Percentiles rank a stretch among this genome's conserved stretches.
phyloP scores from a whole-genome alignment of 1,140 invertebrate genomes.

The Cecropterus lyciades region DNA sequence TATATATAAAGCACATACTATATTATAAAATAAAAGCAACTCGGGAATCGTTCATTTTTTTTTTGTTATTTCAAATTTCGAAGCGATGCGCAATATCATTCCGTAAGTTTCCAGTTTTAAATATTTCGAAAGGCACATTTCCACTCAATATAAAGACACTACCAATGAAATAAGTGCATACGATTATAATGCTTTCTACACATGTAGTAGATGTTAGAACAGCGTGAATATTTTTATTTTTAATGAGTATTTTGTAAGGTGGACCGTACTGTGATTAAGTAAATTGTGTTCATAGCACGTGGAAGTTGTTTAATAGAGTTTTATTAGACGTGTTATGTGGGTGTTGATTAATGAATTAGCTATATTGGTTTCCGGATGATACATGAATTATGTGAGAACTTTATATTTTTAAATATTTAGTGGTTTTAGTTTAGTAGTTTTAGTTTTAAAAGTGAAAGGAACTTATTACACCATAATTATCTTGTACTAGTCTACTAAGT shows the following conservation, averaged over 20 bases:
- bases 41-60: too few relatives aligned
- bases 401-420: slow-evolving; percentile 29
- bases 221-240: slow-evolving; percentile 3
- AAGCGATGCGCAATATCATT: not conserved
- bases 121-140: slow-evolving; percentile 7
- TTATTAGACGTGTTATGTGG: slow-evolving; percentile 43
- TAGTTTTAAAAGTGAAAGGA: too few relatives aligned
- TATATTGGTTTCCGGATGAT: slow-evolving; percentile 17
- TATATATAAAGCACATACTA: too few relatives aligned
- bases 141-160: not conserved
- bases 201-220: slow-evolving; percentile 1
- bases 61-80: too few relatives aligned
- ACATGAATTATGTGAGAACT: slow-evolving; percentile 32
- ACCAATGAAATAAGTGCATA: slow-evolving; percentile 1
- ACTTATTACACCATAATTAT: too few relatives aligned
- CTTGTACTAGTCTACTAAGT: too few relatives aligned
- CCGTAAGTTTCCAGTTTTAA: slow-evolving; percentile 4
- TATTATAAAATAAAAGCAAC: too few relatives aligned
- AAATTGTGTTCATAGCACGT: slow-evolving; percentile 36
- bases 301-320: slow-evolving; percentile 43
- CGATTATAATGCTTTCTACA: slow-evolving; percentile 8
- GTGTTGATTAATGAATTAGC: slow-evolving; percentile 43
- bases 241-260: slow-evolving; percentile 1
- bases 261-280: slow-evolving; percentile 24
- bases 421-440: too few relatives aligned